Evolutionary conservation across 2,888 invertebrate genomes (phyloP), one percentile per base, ranked within the genome.

Genomic region (Ectemnius continuus): DNA sequence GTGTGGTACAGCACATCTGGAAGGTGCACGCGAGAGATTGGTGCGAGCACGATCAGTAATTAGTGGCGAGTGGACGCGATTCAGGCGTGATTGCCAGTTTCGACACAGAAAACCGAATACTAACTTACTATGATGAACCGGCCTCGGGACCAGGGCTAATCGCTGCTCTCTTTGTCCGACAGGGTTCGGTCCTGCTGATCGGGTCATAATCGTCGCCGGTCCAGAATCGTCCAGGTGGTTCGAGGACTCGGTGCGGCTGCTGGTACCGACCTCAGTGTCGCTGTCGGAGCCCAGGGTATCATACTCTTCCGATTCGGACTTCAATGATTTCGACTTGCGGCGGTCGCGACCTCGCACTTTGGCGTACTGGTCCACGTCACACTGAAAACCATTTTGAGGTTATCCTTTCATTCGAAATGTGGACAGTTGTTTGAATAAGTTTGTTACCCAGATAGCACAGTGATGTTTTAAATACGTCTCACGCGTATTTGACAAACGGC

Each of bases 121-220:
- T 93, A 92, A 93, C 92, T 93, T 93, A 93, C 92, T 93, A 91
- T 92, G 93, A 91, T 92, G 93, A 89, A 88, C 89, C 88, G 92
- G 91, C 89, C 92, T 91, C 83, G 92, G 91, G 77, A 92, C 92
- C 65, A 92, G 90, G 81, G 92, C 92, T 80, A 92, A 88, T 79
- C 92, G 91, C 78, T 92, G 92, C 84, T 92, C 92, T 77, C 90
- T 91, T 56, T 91, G 88, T 69, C 88, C 87, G 1, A 91, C 91
- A 74, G 92, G 91, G 74, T 91, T 91, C 28, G 89, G 88, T 46
- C 88, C 88, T 6, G 90, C 88, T 57, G 89, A 89, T 58, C 88
- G 87, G 45, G 88, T 85, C 78, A 89, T 85, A 74, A 88, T 87
- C 69, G 89, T 88, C 60, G 88, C 83, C 61, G 91, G 90, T 56